Evolutionary conservation across 37 sponge, comb jelly and placozoan species (phyloP), one percentile per base, ranked within the genome.

Genomic region (Hormiphora californensis): DNA sequence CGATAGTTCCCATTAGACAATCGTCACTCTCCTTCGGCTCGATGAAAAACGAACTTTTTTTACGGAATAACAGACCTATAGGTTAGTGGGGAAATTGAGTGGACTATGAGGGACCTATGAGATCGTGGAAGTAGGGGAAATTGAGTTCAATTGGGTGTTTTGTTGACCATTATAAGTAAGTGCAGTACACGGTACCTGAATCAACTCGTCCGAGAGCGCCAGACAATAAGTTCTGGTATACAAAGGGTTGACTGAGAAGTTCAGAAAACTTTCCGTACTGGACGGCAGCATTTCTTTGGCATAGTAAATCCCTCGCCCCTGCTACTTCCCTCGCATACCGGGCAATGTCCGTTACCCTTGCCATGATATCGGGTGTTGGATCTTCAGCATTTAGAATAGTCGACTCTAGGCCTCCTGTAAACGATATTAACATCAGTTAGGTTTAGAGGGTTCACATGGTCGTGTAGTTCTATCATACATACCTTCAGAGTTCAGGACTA

Each of bases 1-100:
- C 67, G 21, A 65, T 65, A 7, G 67, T 65, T 2, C 67, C 67
- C 67, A 65, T 65, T 19, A 65, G 37, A 17, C 67, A 65, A 31
- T 65, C 67, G 37, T 65, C 67, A 33, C 67, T 65, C 37, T 65
- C 67, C 17, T 65, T 65, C 37, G 67, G 67, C 17, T 65, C 67
- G 34, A 65, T 65, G 4, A 36, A 36, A 7, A 65, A 38, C 17
- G 3, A 17, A 34, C 67, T 65, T 2, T 65, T 38, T 65, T 65
- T 19, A 11, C 30, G 4, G 67, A 65, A 65, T 33, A 65, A 15
- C 17, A 65, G 35, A 30, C 67, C 67, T 65, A 38, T 17, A 22
- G n/a, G n/a, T n/a, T n/a, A n/a, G n/a, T n/a, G n/a, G n/a, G n/a
- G n/a, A n/a, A n/a, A n/a, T n/a, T n/a, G n/a, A n/a, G n/a, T n/a